These are phyloP conservation scores for Parnassius orleans DNA, from an alignment of 2,888 invertebrate species.

Conservation along the genomic window DNA sequence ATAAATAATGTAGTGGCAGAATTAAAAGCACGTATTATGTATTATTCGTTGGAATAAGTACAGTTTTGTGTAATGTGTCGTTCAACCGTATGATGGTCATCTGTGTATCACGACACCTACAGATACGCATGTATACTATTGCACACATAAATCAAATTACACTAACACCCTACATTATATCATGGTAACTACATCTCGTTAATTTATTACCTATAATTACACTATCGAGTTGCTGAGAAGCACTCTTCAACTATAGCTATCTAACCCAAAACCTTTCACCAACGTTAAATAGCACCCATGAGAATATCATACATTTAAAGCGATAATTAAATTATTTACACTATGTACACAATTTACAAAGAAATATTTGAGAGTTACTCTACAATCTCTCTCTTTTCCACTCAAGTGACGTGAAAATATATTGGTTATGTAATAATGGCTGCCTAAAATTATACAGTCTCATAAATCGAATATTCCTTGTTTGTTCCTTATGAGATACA, in stretches of 20 bases:
- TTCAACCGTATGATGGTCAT: conserved; percentile 60
- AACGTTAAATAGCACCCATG: conserved; percentile 77
- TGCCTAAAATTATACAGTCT: conserved; percentile 73
- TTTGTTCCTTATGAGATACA: conserved; percentile 74
- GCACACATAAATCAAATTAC: conserved; percentile 71
- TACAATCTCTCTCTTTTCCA: conserved; percentile 26
- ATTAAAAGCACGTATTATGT: not conserved
- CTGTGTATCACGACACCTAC: conserved; percentile 41
- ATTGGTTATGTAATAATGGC: conserved; percentile 54
- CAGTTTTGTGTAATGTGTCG: conserved; percentile 47
- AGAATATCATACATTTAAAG: conserved; percentile 74
- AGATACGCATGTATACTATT: conserved; percentile 64
- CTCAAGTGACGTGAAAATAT: conserved; percentile 32
- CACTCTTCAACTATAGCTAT: conserved; percentile 39
- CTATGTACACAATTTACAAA: conserved; percentile 61
- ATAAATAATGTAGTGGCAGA: no score
- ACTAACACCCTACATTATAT: conserved; percentile 56
- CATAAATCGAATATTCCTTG: conserved; percentile 62
- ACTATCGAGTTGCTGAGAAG: conserved; percentile 38
- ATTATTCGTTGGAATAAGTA: conserved; percentile 44
- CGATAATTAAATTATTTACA: conserved; percentile 58
- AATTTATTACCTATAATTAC: conserved; percentile 46
- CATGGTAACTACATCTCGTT: conserved; percentile 68
- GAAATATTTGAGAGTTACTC: conserved; percentile 45
- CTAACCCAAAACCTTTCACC: conserved; percentile 67